phyloP scores from a whole-genome alignment of 2,888 invertebrate species.

The Aspidiotus destructor region DNA sequence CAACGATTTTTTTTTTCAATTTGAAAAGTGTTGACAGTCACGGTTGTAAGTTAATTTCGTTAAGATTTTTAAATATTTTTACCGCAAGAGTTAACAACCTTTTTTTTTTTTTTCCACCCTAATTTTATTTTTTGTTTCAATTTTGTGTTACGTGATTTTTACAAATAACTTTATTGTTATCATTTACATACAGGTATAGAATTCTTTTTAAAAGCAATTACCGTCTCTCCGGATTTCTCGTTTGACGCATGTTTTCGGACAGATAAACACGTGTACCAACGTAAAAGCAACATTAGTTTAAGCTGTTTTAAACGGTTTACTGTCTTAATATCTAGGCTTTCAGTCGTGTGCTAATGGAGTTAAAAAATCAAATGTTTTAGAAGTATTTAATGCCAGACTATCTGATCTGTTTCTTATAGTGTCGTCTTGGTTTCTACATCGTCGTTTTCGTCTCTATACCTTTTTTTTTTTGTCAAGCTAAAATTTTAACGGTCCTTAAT shows the following conservation, averaged over 20 bases:
- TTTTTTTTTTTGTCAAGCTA: not conserved
- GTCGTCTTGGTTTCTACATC: too few relatives aligned
- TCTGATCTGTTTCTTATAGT: slow-evolving; percentile 14
- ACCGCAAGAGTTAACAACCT: not conserved
- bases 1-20: not conserved
- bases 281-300: slow-evolving; percentile 32
- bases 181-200: slow-evolving; percentile 30
- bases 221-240: slow-evolving; percentile 5
- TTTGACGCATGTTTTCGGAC: slow-evolving; percentile 24
- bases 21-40: not conserved
- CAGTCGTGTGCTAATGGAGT: slow-evolving; percentile 24
- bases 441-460: too few relatives aligned
- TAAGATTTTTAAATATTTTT: not conserved
- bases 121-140: slow-evolving; percentile 22
- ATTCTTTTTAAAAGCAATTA: slow-evolving; percentile 28
- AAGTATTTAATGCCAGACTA: slow-evolving; percentile 29
- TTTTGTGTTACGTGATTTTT: slow-evolving; percentile 20
- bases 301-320: slow-evolving; percentile 31
- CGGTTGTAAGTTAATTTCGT: too few relatives aligned
- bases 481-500: slow-evolving; percentile 16
- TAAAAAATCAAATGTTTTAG: slow-evolving; percentile 28
- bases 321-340: slow-evolving; percentile 26
- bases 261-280: slow-evolving; percentile 31
- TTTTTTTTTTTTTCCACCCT: slow-evolving; percentile 11
- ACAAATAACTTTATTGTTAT: slow-evolving; percentile 31